Conservation (phyloP, 2,797 vertebrate species). For the Helarctos malayanus region DNA sequence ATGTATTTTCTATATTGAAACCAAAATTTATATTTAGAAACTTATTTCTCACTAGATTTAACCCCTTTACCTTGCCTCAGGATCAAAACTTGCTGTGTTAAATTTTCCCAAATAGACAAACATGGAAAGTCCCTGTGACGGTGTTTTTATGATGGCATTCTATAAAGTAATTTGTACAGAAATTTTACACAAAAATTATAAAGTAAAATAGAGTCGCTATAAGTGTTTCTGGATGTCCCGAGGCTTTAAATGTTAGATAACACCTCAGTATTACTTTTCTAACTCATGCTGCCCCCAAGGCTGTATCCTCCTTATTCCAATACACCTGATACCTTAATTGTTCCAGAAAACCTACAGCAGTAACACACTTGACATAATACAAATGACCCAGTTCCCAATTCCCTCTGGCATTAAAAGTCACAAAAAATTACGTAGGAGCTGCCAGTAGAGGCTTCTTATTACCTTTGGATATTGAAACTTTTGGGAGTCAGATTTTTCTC, state of each 20-base stretch:
- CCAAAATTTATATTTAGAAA: not conserved
- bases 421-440: not conserved
- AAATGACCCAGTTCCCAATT: not conserved
- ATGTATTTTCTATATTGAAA: not conserved
- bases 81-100: conserved; percentile 40
- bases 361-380: not conserved
- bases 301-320: not conserved
- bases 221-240: not conserved
- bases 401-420: conserved; percentile 16
- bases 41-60: not conserved
- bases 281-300: not conserved
- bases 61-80: not conserved
- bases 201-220: not conserved
- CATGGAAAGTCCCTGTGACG: not conserved
- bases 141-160: not conserved
- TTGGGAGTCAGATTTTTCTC: not conserved
- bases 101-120: conserved; percentile 22
- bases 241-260: not conserved
- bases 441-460: not conserved
- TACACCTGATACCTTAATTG: not conserved
- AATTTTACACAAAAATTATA: not conserved
- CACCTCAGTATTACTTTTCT: not conserved
- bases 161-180: not conserved
- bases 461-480: not conserved
- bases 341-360: not conserved